phyloP scores from a whole-genome alignment of 2,888 invertebrate genomes.

The Hydropsyche betteni region DNA sequence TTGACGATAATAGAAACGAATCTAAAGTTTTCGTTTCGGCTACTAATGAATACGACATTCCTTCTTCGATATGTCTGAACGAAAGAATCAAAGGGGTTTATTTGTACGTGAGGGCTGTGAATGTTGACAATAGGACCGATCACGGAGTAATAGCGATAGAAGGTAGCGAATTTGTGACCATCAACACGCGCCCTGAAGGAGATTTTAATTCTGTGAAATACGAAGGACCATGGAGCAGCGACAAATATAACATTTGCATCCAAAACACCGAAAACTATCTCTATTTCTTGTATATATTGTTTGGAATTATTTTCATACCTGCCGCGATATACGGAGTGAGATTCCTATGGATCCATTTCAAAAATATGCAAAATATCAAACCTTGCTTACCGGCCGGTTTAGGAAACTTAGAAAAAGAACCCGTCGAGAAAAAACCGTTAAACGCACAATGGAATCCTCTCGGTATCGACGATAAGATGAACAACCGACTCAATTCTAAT shows the following conservation, averaged over 20 bases:
- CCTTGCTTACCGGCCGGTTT: slow-evolving; percentile 75
- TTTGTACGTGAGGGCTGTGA: slow-evolving; percentile 56
- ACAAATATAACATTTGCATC: slow-evolving; percentile 38
- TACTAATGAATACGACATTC: slow-evolving; percentile 50
- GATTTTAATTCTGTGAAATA: slow-evolving; percentile 45
- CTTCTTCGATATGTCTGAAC: slow-evolving; percentile 41
- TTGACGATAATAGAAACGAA: slow-evolving; percentile 52
- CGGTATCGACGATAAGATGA: slow-evolving; percentile 57
- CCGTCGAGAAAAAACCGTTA: slow-evolving; percentile 59
- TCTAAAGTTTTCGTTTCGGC: slow-evolving; percentile 53
- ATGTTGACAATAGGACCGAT: slow-evolving; percentile 54
- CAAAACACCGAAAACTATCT: background rate
- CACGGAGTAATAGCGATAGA: slow-evolving; percentile 46
- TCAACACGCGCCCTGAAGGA: slow-evolving; percentile 20
- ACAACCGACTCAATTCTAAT: slow-evolving; percentile 56
- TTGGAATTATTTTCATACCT: slow-evolving; percentile 37
- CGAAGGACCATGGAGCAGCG: slow-evolving; percentile 57
- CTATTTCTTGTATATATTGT: slow-evolving; percentile 27
- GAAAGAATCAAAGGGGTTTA: slow-evolving; percentile 32
- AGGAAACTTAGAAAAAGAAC: slow-evolving; percentile 61
- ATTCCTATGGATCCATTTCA: slow-evolving; percentile 69
- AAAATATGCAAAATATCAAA: slow-evolving; percentile 73
- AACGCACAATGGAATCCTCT: background rate
- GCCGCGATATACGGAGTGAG: slow-evolving; percentile 52
- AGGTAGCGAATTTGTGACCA: background rate